These are phyloP conservation scores for Abscondita cerata DNA, from an alignment of 2,888 invertebrate species.

Conservation along the genomic window DNA sequence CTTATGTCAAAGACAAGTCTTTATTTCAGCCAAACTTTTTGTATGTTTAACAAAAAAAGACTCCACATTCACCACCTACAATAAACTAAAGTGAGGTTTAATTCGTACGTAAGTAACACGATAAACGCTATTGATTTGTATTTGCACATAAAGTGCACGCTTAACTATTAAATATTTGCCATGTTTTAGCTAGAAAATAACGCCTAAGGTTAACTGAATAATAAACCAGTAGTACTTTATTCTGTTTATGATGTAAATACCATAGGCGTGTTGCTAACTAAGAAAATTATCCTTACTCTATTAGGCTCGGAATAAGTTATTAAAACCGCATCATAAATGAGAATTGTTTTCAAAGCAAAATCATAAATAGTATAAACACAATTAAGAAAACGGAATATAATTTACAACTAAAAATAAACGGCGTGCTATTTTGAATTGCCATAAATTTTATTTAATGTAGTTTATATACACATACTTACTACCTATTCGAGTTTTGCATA, in stretches of 20 bases:
- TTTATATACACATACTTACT: conserved; percentile 20
- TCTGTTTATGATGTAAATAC: conserved; percentile 25
- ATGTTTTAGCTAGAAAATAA: conserved; percentile 7
- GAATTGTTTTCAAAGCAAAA: conserved; percentile 22
- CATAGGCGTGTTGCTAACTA: conserved; percentile 19
- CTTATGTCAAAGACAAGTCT: conserved; percentile 53
- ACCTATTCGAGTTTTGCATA: conserved; percentile 22
- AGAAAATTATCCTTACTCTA: conserved; percentile 20
- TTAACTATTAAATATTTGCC: neutral
- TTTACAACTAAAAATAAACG: conserved; percentile 18
- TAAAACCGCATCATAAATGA: conserved; percentile 22
- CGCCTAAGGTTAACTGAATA: conserved; percentile 1
- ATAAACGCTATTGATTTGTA: too few relatives aligned
- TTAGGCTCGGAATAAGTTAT: conserved; percentile 26
- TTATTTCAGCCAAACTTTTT: conserved; percentile 52
- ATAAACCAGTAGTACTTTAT: conserved; percentile 17
- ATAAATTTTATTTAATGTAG: conserved; percentile 17
- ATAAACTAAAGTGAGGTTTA: conserved; percentile 22
- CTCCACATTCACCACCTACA: conserved; percentile 32
- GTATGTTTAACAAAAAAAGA: conserved; percentile 36
- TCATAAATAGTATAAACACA: conserved; percentile 20
- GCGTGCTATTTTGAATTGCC: conserved; percentile 2
- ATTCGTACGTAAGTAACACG: conserved; percentile 3
- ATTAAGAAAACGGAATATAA: conserved; percentile 17
- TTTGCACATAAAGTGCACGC: too few relatives aligned